These are phyloP conservation scores for Trichogramma dendrolimi DNA, from an alignment of 2,888 invertebrate genomes.

Conservation along the genomic window DNA sequence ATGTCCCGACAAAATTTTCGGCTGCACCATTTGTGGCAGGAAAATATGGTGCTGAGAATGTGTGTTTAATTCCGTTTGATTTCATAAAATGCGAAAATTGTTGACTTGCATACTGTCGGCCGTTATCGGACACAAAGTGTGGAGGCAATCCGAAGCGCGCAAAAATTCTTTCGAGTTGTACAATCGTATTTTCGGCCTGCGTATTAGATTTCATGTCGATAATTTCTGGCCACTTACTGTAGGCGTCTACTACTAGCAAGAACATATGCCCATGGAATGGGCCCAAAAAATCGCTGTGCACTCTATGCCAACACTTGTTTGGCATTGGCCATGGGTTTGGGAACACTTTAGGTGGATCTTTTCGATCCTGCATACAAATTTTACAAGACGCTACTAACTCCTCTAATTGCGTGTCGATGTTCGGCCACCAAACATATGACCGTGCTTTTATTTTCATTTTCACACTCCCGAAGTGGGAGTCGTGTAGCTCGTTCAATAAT, in stretches of 20 bases:
- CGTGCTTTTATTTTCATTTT: too few species aligned
- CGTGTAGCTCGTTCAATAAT: too few species aligned
- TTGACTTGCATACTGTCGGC: slow-evolving; percentile 21
- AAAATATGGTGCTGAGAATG: slow-evolving; percentile 13
- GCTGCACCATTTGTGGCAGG: slow-evolving; percentile 12
- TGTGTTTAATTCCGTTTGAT: slow-evolving; percentile 7
- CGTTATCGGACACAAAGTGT: slow-evolving; percentile 30
- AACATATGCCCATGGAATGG: slow-evolving; percentile 19
- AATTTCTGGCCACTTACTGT: slow-evolving; percentile 21
- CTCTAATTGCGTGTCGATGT: too few species aligned
- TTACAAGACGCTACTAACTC: too few species aligned
- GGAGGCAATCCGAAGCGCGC: slow-evolving; percentile 27
- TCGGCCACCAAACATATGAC: too few species aligned
- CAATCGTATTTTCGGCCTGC: slow-evolving; percentile 1
- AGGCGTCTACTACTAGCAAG: slow-evolving; percentile 20
- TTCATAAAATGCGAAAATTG: slow-evolving; percentile 9
- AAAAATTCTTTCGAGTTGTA: slow-evolving; percentile 19
- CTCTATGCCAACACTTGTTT: too few species aligned
- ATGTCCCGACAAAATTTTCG: slow-evolving; percentile 24
- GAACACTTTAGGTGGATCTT: slow-evolving; percentile 1
- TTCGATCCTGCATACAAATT: too few species aligned
- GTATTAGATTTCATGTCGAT: slow-evolving; percentile 18
- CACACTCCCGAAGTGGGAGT: too few species aligned
- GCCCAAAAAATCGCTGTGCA: slow-evolving; percentile 19
- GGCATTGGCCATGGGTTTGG: slow-evolving; percentile 22